Evolutionary conservation across 2,888 invertebrate genomes (phyloP).

Genomic region (Octonoba sinensis): DNA sequence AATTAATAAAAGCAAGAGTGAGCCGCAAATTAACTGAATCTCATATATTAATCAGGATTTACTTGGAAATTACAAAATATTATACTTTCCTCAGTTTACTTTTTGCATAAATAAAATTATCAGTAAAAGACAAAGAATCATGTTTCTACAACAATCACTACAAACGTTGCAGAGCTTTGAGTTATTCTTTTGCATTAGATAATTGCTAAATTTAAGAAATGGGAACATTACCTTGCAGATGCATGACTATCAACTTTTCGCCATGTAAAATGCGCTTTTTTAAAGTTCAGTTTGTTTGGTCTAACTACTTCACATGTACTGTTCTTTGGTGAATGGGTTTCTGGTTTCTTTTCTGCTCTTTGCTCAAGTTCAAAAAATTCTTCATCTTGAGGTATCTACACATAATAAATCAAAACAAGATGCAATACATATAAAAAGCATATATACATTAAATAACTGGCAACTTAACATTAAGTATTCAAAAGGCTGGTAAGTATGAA

Average conservation of each 20-base stretch:
- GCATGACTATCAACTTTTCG: constrained; percentile 43
- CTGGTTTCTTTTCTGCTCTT: constrained; percentile 16
- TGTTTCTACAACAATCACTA: not conserved
- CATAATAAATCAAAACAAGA: not conserved
- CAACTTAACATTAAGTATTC: no score
- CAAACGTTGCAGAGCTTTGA: no score
- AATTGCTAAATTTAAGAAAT: not conserved
- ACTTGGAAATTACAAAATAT: no score
- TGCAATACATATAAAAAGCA: no score
- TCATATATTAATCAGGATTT: no score
- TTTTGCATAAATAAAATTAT: no score
- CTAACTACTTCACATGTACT: constrained; percentile 21
- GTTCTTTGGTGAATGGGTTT: constrained; percentile 5
- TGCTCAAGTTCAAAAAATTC: constrained; percentile 57
- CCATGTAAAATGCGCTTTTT: constrained; percentile 44
- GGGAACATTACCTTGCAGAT: constrained; percentile 34
- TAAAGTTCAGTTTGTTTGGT: constrained; percentile 40
- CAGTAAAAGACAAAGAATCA: not conserved
- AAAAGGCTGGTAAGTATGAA: no score
- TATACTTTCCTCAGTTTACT: no score
- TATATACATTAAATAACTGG: no score
- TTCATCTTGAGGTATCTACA: constrained; percentile 37
- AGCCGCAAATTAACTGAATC: no score
- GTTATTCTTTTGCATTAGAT: not conserved
- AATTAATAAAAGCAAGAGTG: no score